These are phyloP conservation scores for Oceanites oceanicus DNA, from an alignment of 2,113 vertebrate species.

Conservation along the genomic window DNA sequence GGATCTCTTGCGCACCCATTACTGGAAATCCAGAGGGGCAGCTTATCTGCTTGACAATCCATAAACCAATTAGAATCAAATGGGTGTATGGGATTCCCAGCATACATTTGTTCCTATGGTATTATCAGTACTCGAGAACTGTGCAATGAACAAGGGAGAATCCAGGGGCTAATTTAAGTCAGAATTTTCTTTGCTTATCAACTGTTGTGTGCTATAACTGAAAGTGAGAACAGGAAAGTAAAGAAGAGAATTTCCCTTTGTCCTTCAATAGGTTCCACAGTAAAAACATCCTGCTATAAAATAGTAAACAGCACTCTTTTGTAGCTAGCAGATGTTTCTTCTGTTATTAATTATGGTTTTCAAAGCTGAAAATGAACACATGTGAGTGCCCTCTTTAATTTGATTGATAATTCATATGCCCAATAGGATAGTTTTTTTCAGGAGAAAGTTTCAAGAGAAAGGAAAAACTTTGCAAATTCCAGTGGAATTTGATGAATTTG, in stretches of 20 bases:
- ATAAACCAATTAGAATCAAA: neutral
- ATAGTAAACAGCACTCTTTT: neutral
- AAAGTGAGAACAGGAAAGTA: neutral
- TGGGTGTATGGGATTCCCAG: neutral
- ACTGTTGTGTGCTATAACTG: neutral
- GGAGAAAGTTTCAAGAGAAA: neutral
- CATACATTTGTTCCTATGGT: neutral
- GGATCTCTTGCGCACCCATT: neutral
- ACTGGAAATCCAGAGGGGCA: neutral
- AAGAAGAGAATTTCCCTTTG: neutral
- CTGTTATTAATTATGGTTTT: neutral
- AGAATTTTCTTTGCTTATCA: neutral
- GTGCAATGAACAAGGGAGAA: neutral
- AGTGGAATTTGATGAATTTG: neutral
- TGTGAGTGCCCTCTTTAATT: neutral
- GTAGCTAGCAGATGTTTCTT: neutral
- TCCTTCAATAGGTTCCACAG: neutral
- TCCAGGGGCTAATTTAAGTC: neutral
- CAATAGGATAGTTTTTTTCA: neutral
- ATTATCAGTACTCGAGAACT: neutral
- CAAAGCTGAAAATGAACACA: neutral
- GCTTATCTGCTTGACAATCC: neutral
- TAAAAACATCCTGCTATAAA: neutral
- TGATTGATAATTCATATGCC: neutral
- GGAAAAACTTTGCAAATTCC: neutral